Conservation (phyloP, 2,797 vertebrate species). For the Stomatorhinus walkeri region DNA sequence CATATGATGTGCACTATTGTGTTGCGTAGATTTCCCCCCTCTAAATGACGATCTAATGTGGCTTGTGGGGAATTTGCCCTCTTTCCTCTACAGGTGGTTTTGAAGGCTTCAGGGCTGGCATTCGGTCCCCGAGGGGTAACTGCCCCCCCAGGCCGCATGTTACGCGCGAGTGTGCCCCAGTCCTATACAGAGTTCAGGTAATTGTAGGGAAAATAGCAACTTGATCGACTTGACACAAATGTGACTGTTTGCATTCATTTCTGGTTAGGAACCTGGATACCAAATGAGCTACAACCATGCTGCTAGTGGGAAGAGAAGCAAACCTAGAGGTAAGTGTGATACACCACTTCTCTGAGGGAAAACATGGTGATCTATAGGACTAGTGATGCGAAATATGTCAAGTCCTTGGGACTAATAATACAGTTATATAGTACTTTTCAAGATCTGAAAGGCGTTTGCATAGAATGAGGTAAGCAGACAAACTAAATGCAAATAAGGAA, state of each 20-base stretch:
- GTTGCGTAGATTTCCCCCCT: neutral
- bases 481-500: neutral
- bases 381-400: neutral
- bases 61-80: neutral
- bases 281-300: slow-evolving; percentile 73
- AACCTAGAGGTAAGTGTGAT: slow-evolving; percentile 67
- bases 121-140: slow-evolving; percentile 61
- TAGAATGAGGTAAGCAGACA: neutral
- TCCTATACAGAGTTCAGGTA: slow-evolving; percentile 72
- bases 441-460: neutral
- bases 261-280: slow-evolving; percentile 70
- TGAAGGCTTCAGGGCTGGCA: slow-evolving; percentile 56
- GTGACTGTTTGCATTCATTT: neutral
- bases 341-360: too few relatives aligned
- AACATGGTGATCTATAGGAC: neutral
- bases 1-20: neutral
- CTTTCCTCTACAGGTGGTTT: slow-evolving; percentile 45
- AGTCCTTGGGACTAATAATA: neutral
- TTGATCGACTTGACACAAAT: neutral
- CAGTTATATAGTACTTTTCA: neutral
- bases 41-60: neutral
- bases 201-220: slow-evolving; percentile 29
- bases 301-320: slow-evolving; percentile 61
- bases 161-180: slow-evolving; percentile 64
- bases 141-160: slow-evolving; percentile 65